Percentiles rank a stretch among this genome's conserved stretches.
Conservation (phyloP, 2,888 invertebrate species). For the Hydrotaea diabolus region DNA sequence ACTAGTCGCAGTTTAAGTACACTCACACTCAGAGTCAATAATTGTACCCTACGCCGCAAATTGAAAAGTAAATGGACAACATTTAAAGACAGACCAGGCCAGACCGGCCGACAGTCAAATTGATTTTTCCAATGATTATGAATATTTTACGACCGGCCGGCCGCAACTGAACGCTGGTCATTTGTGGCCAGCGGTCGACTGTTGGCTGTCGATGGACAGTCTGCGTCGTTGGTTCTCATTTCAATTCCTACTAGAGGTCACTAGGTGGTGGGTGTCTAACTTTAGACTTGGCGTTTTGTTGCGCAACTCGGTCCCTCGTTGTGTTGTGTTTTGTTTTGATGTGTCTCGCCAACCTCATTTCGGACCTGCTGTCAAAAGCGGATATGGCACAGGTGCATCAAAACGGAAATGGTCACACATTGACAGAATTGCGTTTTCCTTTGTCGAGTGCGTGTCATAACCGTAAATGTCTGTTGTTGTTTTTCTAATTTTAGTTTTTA, state of each 20-base stretch:
- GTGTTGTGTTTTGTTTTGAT: constrained; percentile 7
- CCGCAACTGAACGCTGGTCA: constrained; percentile 1
- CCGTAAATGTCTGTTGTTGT: background rate
- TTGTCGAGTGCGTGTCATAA: constrained; percentile 37
- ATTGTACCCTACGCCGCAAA: constrained; percentile 30
- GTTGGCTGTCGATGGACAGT: constrained; percentile 34
- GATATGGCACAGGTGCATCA: constrained; percentile 65
- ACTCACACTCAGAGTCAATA: constrained; percentile 30
- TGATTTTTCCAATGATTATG: constrained; percentile 45
- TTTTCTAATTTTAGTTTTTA: constrained; percentile 51
- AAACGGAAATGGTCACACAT: constrained; percentile 63
- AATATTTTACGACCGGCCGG: constrained; percentile 38
- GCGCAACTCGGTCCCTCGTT: constrained; percentile 1
- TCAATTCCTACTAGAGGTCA: constrained; percentile 69
- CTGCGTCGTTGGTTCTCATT: constrained; percentile 24
- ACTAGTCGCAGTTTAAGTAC: background rate
- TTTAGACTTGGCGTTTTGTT: constrained; percentile 36
- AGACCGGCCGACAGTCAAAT: constrained; percentile 30
- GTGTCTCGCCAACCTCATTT: constrained; percentile 21
- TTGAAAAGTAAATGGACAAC: constrained; percentile 41
- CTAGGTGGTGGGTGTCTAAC: constrained; percentile 70
- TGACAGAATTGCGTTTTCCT: constrained; percentile 34
- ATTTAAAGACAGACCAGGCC: background rate
- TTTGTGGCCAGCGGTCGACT: constrained; percentile 32
- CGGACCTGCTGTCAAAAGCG: constrained; percentile 55